Conservation (phyloP, 2,113 vertebrate genomes). For the Stigmatopora nigra region DNA sequence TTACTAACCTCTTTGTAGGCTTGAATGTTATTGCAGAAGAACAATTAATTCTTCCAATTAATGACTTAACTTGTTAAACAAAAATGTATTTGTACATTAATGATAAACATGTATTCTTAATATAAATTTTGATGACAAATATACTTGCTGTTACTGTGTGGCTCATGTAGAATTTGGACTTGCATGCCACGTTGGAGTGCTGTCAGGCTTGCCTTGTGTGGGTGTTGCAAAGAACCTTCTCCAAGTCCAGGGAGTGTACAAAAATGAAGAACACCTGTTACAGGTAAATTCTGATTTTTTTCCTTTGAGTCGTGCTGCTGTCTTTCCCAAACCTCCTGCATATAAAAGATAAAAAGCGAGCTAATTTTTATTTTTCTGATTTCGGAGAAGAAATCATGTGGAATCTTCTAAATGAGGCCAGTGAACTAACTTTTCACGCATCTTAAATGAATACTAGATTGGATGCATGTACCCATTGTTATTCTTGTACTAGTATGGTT, state of each 20-base stretch:
- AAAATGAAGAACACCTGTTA: slow-evolving; percentile 71
- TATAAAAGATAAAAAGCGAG: not conserved
- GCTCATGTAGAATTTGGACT: slow-evolving; percentile 79
- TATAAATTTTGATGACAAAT: not conserved
- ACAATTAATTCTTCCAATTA: too few species aligned
- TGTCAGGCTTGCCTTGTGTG: slow-evolving; percentile 79
- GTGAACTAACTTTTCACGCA: not conserved
- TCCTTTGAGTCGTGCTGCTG: too few species aligned
- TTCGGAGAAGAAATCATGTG: not conserved
- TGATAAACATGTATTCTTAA: too few species aligned
- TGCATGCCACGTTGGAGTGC: slow-evolving; percentile 88
- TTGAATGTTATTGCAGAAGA: too few species aligned
- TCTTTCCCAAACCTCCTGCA: not conserved
- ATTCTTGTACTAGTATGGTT: too few species aligned
- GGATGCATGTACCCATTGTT: not conserved
- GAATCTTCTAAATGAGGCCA: not conserved
- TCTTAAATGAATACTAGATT: not conserved
- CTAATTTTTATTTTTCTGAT: not conserved
- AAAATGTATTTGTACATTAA: too few species aligned
- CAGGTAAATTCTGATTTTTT: slow-evolving; percentile 67
- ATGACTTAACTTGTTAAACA: too few species aligned
- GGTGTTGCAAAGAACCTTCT: slow-evolving; percentile 96
- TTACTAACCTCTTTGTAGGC: too few species aligned
- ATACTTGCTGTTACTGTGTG: not conserved
- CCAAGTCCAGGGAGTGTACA: slow-evolving; percentile 81